Evolutionary conservation across 2,797 vertebrate species (phyloP).

Genomic region (Hippoglossus hippoglossus): DNA sequence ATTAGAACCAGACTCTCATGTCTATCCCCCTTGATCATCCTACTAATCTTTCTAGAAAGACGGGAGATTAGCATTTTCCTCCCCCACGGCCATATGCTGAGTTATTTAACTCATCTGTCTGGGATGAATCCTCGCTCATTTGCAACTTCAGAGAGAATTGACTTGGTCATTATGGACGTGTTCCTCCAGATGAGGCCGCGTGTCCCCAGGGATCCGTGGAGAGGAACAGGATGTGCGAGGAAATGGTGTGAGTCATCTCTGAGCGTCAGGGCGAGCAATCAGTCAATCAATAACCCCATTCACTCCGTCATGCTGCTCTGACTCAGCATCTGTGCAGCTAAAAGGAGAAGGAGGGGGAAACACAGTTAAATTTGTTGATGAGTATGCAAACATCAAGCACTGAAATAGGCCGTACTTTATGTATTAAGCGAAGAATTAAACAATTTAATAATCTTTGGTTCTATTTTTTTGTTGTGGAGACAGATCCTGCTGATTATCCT

Average conservation of each 20-base stretch:
- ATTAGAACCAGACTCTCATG: constrained; percentile 22
- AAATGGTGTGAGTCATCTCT: constrained; percentile 59
- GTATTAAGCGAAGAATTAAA: neutral
- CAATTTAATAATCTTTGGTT: neutral
- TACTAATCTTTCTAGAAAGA: constrained; percentile 65
- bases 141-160: constrained; percentile 53
- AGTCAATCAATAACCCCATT: constrained; percentile 52
- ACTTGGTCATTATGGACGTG: constrained; percentile 50
- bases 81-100: constrained; percentile 62
- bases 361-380: too few relatives aligned
- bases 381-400: too few relatives aligned
- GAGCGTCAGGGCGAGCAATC: constrained; percentile 42
- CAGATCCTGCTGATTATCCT: constrained; percentile 41
- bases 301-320: constrained; percentile 40
- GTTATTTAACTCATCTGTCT: constrained; percentile 46
- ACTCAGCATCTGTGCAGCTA: constrained; percentile 58
- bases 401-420: neutral
- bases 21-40: constrained; percentile 54
- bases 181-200: constrained; percentile 62
- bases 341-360: neutral
- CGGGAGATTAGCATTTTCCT: constrained; percentile 58
- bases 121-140: constrained; percentile 58
- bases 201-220: constrained; percentile 24
- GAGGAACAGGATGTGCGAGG: constrained; percentile 42
- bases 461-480: constrained; percentile 8